Evolutionary conservation across 2,888 invertebrate genomes (phyloP), one percentile per base, ranked within the genome.

Genomic region (Mythimna impura): DNA sequence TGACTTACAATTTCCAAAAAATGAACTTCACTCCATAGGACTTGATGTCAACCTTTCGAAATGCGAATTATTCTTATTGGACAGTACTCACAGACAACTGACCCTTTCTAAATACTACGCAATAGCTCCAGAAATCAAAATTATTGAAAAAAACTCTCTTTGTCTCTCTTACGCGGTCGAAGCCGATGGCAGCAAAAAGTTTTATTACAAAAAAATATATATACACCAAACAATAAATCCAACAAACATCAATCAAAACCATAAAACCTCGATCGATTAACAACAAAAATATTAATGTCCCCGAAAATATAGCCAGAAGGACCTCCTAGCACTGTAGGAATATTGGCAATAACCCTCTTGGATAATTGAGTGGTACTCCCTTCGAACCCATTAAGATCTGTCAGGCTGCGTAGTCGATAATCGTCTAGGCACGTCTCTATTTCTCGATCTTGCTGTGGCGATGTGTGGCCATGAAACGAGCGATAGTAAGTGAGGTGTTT

Each of bases 381-480:
- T 89, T 87, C 75, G 87, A 90, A 88, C 90, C 91, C 87, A 91
- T 92, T 92, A 92, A 88, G 90, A 91, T 89, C 91, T 90, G 91
- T 91, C 92, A 91, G 86, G 88, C 86, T 86, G 80, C 88, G 82
- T 82, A 83, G 86, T 84, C 87, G 83, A 89, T 91, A 90, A 92
- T 91, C 89, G 83, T 84, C 85, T 83, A 71, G 86, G 77, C 72
- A 77, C 80, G 77, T 72, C 78, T 83, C 81, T 84, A 86, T 86
- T 86, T 86, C 86, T 80, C 76, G 68, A 76, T 78, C 81, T 80
- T 72, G 74, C 22, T 74, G 61, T 17, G 22, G 64, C 43, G 22
- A 14, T 58, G 30, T 50, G 3, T 58, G 76, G 78, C 66, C 57
- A 10, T 34, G 17, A 65, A 71, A 72, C 4, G 5, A 70, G 76